Percentiles rank a stretch among this genome's conserved stretches.
These are phyloP conservation scores for Penaeus chinensis DNA, from an alignment of 1,140 invertebrate genomes.

Conservation along the genomic window DNA sequence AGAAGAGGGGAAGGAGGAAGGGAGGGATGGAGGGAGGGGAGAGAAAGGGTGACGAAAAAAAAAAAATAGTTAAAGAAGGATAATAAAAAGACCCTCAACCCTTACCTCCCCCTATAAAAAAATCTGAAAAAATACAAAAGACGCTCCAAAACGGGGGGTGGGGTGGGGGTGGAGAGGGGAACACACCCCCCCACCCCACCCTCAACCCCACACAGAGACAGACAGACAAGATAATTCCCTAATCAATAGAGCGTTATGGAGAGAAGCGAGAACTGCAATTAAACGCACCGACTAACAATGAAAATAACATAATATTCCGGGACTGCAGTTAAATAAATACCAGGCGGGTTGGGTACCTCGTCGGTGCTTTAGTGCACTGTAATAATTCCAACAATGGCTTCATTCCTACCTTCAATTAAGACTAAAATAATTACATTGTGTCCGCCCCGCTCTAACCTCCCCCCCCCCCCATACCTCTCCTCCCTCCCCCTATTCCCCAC, in stretches of 20 bases:
- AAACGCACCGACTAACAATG: no score
- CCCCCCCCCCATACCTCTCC: background rate
- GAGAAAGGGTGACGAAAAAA: no score
- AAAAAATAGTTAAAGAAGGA: no score
- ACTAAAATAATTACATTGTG: constrained; percentile 56
- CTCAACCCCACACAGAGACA: constrained; percentile 27
- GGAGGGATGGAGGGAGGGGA: no score
- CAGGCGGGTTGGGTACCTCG: no score
- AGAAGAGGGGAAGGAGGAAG: no score
- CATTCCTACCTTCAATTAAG: constrained; percentile 55
- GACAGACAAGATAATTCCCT: constrained; percentile 3
- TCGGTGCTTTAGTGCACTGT: no score
- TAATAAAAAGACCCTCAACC: no score
- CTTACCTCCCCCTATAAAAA: no score
- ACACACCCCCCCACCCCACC: background rate
- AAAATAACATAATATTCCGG: no score
- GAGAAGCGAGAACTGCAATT: no score
- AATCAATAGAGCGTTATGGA: constrained; percentile 23
- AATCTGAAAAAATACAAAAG: background rate
- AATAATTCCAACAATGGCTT: constrained; percentile 56
- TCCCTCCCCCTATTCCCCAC: background rate
- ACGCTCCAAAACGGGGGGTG: background rate
- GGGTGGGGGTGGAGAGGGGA: background rate
- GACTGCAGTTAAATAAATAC: no score
- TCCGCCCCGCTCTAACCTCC: background rate